Evolutionary conservation across 2,113 vertebrate species (phyloP).

Genomic region (Dipodomys stephensi): DNA sequence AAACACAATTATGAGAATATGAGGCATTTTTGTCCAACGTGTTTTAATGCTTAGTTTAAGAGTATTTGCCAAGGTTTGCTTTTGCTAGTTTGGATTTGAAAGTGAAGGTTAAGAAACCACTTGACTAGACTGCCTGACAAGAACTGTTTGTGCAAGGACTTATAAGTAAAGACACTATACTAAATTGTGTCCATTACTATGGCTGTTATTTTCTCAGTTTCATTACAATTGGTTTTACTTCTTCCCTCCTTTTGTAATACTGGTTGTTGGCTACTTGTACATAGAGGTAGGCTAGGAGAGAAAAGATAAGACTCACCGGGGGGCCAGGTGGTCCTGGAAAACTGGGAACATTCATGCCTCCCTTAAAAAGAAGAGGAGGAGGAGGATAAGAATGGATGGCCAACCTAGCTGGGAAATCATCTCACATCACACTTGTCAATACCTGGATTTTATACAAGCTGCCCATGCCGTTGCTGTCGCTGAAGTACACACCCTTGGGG

Average conservation of each 20-base stretch:
- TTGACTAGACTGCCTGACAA: too few species aligned
- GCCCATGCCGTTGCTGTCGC: conserved; percentile 97
- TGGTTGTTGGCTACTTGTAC: neutral
- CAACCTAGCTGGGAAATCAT: conserved; percentile 48
- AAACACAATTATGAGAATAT: neutral
- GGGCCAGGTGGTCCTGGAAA: conserved; percentile 94
- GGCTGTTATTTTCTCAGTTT: neutral
- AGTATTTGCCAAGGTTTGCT: neutral
- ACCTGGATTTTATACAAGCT: conserved; percentile 99
- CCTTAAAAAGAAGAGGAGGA: conserved; percentile 85
- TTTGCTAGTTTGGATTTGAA: conserved; percentile 24
- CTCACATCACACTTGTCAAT: conserved; percentile 74
- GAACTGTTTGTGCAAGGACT: neutral
- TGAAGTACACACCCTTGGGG: conserved; percentile 89
- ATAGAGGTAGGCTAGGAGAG: neutral
- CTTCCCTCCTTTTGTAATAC: neutral
- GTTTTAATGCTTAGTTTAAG: neutral
- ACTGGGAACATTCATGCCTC: conserved; percentile 88
- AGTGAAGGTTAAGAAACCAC: neutral
- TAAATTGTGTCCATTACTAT: conserved; percentile 1
- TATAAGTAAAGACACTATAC: neutral
- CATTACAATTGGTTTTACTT: conserved; percentile 28
- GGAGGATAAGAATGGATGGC: conserved; percentile 53
- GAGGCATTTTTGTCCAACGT: neutral
- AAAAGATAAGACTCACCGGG: conserved; percentile 88